Base-by-base conservation (phyloP, 2,113 vertebrate genomes). In the Sorex fumeus region DNA sequence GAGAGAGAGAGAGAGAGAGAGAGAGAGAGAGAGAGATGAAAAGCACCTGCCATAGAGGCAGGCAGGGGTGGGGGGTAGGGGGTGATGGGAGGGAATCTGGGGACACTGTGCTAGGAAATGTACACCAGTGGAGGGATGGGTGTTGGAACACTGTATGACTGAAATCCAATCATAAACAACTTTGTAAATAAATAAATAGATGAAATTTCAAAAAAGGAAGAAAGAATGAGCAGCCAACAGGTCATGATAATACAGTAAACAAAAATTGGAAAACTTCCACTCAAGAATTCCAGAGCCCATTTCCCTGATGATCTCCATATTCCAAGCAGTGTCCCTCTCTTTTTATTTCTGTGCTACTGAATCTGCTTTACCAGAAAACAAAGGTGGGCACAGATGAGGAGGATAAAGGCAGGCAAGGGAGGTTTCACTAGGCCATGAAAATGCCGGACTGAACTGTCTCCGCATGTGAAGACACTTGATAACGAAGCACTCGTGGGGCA, bases 321-420 rank as follows among this genome's bases (percentile, higher is more conserved):
- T 75, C 84, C 86, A 81, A 71, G 36, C 64, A n/a, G n/a, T 7
- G 57, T 21, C 15, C 1, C 23, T 40, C 16, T 66, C 53, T 87
- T 88, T 84, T 36, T 74, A 71, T 34, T 84, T 30, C 9, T 40
- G 23, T 64, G 69, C 79, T 90, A 71, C 57, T 32, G 83, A 78
- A 57, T 87, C 91, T 78, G 27, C 69, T 76, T 93, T 53, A 78
- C 64, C 67, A 75, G 90, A 82, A 91, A 94, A 93, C 79, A 43
- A 87, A 74, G 57, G 40, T 64, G 66, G 80, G 66, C 70, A 34
- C 57, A 36, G 57, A 57, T 75, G 30, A 28, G 12, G 12, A 25
- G 27, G 27, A 6, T 90, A 82, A 40, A 30, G 2, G 62, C 32
- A 36, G 19, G 90, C 45, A 30, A 25, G 88, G 88, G 94, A 94